Evolutionary conservation across 92 coral and sea anemone species (phyloP).

Genomic region (Phenganax subtilis): DNA sequence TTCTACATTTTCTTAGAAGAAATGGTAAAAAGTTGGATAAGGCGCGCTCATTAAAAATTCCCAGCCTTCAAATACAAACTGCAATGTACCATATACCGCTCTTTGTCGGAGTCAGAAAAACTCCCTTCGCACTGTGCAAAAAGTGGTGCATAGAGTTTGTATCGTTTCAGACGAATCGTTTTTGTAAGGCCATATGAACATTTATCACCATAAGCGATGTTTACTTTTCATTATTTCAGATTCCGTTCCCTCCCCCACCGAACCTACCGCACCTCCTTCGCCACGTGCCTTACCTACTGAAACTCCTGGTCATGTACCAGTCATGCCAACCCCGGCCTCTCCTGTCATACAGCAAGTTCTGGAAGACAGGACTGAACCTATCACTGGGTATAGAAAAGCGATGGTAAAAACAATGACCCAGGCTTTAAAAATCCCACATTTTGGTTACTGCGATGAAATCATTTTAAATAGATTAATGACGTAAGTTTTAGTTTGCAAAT

Average conservation of each 20-base stretch:
- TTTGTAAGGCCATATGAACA: background rate
- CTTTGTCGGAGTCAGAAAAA: too few species aligned
- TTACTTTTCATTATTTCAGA: conserved; percentile 4
- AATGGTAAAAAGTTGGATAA: conserved; percentile 3
- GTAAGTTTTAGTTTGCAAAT: conserved; percentile 45
- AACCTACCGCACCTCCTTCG: background rate
- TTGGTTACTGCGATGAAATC: conserved; percentile 92
- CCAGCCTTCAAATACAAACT: too few species aligned
- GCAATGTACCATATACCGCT: too few species aligned
- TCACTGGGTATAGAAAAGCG: conserved; percentile 78
- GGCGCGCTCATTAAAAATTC: background rate
- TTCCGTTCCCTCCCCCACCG: conserved; percentile 8
- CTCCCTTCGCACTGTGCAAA: too few species aligned
- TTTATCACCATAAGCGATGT: background rate
- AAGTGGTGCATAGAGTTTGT: too few species aligned
- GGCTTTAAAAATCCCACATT: conserved; percentile 77
- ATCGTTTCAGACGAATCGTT: too few species aligned
- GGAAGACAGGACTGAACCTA: conserved; percentile 71
- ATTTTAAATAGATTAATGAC: conserved; percentile 72
- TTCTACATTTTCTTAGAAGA: conserved; percentile 58
- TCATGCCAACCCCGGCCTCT: conserved; percentile 47
- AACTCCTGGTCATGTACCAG: conserved; percentile 44
- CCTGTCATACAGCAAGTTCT: conserved; percentile 56
- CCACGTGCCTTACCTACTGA: conserved; percentile 37
- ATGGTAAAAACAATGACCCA: conserved; percentile 87